Evolutionary conservation across 1,140 invertebrate species (phyloP), one percentile per base, ranked within the genome.

Genomic region (Brachionus paranguensis): DNA sequence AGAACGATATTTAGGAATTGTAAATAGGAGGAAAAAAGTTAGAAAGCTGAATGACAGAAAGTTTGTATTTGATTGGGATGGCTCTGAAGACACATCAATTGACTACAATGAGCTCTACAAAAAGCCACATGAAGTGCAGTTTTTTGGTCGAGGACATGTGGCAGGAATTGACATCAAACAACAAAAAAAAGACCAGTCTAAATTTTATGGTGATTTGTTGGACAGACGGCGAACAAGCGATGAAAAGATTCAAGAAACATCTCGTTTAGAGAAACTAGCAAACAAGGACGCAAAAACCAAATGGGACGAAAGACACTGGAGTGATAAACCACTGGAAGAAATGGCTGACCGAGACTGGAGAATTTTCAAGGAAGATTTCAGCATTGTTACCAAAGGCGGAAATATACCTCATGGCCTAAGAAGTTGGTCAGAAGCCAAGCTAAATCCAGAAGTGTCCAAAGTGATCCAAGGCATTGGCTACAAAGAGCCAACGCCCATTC

Each of bases 41-140:
- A 90, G 98, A 43, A 91, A 96, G 85, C 89, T 99, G 3, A 99
- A 99, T 91, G 98, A 99, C 87, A 91, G 97, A 4, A 99, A 99
- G 90, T 99, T 99, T 92, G 97, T 99, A 0, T 99, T 99, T 91
- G 98, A 99, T 90, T 99, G 98, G 98, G 98, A 99, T 91, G 96
- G 96, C 3, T 93, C 93, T 0, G 98, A 99, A 89, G 98, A 99
- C 86, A 99, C 98, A 0, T 96, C 95, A 17, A 93, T 94, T 85
- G 98, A 99, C 92, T 99, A 99, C 86, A 99, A 99, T 89, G 92
- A 93, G 85, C 90, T 99, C 2, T 99, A 99, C 86, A 98, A 99
- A 89, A 95, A 98, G 86, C 92, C 94, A 70, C 96, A 98, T 91
- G 94, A 96, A 45, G 91, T 94, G 5, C 98, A 99, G 90, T 98